phyloP scores from a whole-genome alignment of 2,113 vertebrate species.

The Protomyctophum bolini region DNA sequence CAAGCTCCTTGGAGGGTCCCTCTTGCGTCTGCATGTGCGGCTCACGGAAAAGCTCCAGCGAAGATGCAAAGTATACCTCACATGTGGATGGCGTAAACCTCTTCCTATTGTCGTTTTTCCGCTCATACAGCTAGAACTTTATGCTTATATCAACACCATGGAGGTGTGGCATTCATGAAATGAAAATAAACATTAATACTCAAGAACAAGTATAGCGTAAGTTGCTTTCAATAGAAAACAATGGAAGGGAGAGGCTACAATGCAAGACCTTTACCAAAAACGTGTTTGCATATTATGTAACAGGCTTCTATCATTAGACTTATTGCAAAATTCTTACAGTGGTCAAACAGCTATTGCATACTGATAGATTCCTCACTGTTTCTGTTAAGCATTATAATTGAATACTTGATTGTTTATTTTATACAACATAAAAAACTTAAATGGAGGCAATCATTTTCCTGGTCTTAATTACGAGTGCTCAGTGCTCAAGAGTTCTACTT shows the following conservation, averaged over 20 bases:
- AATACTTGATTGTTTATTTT: neutral
- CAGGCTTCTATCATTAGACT: neutral
- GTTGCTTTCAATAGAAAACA: neutral
- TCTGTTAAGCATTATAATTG: neutral
- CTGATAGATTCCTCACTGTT: neutral
- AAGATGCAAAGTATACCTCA: conserved; percentile 37
- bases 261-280: no score
- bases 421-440: neutral
- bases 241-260: neutral
- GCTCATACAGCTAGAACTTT: conserved; percentile 25
- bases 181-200: neutral
- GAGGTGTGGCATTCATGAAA: neutral
- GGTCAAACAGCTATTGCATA: neutral
- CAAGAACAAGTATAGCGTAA: neutral
- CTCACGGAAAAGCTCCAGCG: conserved; percentile 54
- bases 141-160: conserved; percentile 24
- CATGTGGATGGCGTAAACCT: conserved; percentile 28
- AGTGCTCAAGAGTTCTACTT: neutral
- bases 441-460: neutral
- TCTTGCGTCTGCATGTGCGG: conserved; percentile 39
- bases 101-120: conserved; percentile 66
- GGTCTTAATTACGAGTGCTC: no score
- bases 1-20: conserved; percentile 42
- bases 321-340: neutral
- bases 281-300: neutral